These are phyloP conservation scores for Myxocyprinus asiaticus DNA, from an alignment of 2,113 vertebrate genomes.

Conservation along the genomic window DNA sequence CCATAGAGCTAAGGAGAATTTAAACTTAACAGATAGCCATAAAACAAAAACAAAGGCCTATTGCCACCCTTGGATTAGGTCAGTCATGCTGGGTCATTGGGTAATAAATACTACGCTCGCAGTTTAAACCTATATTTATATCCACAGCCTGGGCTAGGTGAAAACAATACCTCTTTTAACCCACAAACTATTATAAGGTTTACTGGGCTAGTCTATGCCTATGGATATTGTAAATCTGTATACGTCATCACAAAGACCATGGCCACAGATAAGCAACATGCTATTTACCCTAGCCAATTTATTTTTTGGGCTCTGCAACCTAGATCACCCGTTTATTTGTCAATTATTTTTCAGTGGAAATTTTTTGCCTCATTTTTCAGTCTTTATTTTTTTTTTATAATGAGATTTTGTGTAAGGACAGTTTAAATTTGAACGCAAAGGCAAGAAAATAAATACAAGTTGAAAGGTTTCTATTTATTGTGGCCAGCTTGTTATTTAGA, in stretches of 20 bases:
- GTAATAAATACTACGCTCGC: conserved; percentile 40
- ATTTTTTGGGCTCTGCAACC: conserved; percentile 57
- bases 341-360: conserved; percentile 45
- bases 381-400: conserved; percentile 39
- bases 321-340: conserved; percentile 52
- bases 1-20: conserved; percentile 50
- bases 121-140: conserved; percentile 60
- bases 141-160: conserved; percentile 46
- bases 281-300: conserved; percentile 58
- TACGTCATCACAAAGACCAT: conserved; percentile 56
- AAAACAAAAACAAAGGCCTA: conserved; percentile 48
- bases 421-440: conserved; percentile 40
- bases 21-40: conserved; percentile 45
- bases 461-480: conserved; percentile 12
- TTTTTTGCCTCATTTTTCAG: background rate
- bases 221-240: conserved; percentile 64
- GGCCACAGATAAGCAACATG: conserved; percentile 46
- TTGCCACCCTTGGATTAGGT: background rate
- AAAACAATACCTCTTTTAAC: conserved; percentile 60
- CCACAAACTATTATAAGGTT: conserved; percentile 57
- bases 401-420: conserved; percentile 28
- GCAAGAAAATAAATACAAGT: conserved; percentile 41
- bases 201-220: conserved; percentile 60
- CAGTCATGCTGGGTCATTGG: conserved; percentile 16
- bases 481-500: no score